These are phyloP conservation scores for Drosophila punjabiensis DNA, from an alignment of 1,140 invertebrate genomes.

Conservation along the genomic window DNA sequence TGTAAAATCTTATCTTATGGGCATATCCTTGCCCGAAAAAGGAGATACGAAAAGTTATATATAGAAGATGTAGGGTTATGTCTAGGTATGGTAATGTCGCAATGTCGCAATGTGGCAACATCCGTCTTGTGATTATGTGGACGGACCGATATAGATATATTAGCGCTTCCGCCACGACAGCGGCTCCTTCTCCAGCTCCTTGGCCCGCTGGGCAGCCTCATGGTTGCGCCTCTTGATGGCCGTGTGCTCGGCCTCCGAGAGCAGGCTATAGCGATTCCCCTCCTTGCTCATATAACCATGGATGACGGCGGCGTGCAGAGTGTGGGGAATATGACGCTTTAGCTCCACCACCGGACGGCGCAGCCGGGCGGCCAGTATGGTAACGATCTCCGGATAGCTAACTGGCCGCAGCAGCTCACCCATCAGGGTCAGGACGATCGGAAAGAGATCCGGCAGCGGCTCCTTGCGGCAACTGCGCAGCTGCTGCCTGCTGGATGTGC, in stretches of 20 bases:
- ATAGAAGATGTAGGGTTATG: too few species aligned
- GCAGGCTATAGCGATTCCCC: slow-evolving; percentile 62
- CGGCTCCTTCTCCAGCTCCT: slow-evolving; percentile 70
- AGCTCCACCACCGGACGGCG: slow-evolving; percentile 56
- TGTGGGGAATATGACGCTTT: slow-evolving; percentile 70
- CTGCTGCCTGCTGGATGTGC: neutral
- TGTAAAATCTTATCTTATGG: slow-evolving; percentile 8
- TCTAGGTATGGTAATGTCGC: too few species aligned
- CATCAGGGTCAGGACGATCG: slow-evolving; percentile 47
- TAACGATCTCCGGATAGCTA: slow-evolving; percentile 71
- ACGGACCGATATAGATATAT: too few species aligned
- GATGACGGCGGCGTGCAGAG: slow-evolving; percentile 49
- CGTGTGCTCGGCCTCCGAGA: slow-evolving; percentile 61
- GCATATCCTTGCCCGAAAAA: neutral
- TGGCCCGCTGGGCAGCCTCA: slow-evolving; percentile 61
- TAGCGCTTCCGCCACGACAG: slow-evolving; percentile 70
- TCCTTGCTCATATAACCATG: slow-evolving; percentile 68
- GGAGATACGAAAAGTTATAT: slow-evolving; percentile 1
- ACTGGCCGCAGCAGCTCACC: slow-evolving; percentile 54
- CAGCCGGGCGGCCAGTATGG: slow-evolving; percentile 39
- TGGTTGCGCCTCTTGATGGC: slow-evolving; percentile 62
- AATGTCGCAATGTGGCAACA: too few species aligned
- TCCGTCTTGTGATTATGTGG: too few species aligned
- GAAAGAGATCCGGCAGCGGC: slow-evolving; percentile 58
- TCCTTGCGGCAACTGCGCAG: slow-evolving; percentile 22